These are phyloP conservation scores for Percopsis transmontana DNA, from an alignment of 2,113 vertebrate species.

Conservation along the genomic window DNA sequence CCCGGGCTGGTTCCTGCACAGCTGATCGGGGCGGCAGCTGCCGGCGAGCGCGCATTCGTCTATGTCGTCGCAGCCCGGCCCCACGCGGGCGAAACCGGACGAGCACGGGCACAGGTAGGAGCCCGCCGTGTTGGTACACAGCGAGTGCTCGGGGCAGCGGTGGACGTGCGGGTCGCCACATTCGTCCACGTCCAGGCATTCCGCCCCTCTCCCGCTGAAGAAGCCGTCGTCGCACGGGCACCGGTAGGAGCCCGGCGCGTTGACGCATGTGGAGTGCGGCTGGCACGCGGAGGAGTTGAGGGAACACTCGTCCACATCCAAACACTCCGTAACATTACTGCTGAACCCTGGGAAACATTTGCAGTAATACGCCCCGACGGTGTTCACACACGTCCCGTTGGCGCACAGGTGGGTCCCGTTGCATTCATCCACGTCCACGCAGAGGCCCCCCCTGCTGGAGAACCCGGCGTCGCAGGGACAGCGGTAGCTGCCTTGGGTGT, in stretches of 20 bases:
- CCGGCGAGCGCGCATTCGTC: constrained; percentile 71
- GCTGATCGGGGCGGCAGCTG: constrained; percentile 74
- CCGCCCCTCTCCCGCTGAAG: constrained; percentile 58
- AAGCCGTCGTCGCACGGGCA: constrained; percentile 78
- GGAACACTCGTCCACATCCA: constrained; percentile 80
- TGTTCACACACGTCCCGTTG: constrained; percentile 77
- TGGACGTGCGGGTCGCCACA: constrained; percentile 44
- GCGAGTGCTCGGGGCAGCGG: constrained; percentile 68
- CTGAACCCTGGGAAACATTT: constrained; percentile 73
- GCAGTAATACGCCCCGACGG: constrained; percentile 77
- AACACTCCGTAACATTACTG: constrained; percentile 70
- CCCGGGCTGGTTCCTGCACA: constrained; percentile 76
- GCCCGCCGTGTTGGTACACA: constrained; percentile 76
- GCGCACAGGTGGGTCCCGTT: constrained; percentile 49
- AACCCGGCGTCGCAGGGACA: constrained; percentile 78
- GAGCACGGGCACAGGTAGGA: constrained; percentile 74
- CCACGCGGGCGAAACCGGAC: constrained; percentile 49
- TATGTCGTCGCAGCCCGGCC: constrained; percentile 65
- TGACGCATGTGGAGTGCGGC: constrained; percentile 69
- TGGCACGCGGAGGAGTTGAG: constrained; percentile 67
- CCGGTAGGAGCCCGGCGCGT: constrained; percentile 70
- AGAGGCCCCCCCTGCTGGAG: constrained; percentile 48
- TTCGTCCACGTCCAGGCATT: constrained; percentile 77
- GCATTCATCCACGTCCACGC: constrained; percentile 79
- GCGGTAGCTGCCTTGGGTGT: constrained; percentile 67